phyloP scores from a whole-genome alignment of 2,888 invertebrate genomes.

The Xestia xanthographa region DNA sequence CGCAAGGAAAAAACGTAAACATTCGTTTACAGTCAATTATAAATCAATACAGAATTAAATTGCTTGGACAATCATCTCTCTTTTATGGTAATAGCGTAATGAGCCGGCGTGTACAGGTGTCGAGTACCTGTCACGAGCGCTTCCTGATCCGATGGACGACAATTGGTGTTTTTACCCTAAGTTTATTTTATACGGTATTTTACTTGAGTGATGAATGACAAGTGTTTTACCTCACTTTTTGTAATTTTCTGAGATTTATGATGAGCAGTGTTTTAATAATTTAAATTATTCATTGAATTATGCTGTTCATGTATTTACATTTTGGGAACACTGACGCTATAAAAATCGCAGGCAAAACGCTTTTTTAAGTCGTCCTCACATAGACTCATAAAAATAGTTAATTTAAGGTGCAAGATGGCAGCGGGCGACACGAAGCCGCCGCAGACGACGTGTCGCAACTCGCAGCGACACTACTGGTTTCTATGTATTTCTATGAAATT shows the following conservation, averaged over 20 bases:
- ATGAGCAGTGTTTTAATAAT: not conserved
- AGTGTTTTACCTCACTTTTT: constrained; percentile 24
- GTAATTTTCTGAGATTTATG: constrained; percentile 10
- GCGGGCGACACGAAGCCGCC: too few species aligned
- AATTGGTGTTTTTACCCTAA: constrained; percentile 53
- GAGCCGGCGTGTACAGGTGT: constrained; percentile 64
- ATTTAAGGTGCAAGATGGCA: too few species aligned
- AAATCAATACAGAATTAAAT: constrained; percentile 62
- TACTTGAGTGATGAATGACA: constrained; percentile 42
- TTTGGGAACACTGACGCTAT: not conserved
- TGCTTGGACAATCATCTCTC: constrained; percentile 64
- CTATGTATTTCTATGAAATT: too few species aligned
- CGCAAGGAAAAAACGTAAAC: constrained; percentile 48
- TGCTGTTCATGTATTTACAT: not conserved
- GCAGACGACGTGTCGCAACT: too few species aligned
- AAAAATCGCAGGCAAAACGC: not conserved
- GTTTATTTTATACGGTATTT: constrained; percentile 14
- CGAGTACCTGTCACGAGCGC: constrained; percentile 51
- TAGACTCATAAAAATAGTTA: too few species aligned
- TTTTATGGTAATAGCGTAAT: constrained; percentile 68
- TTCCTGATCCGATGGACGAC: constrained; percentile 63
- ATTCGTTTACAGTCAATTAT: constrained; percentile 61
- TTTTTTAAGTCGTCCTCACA: too few species aligned
- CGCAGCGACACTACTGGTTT: too few species aligned
- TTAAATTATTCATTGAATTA: not conserved